Conservation (phyloP, 35 echinoderm and acorn worm species). For the Ophiothrix spiculata region DNA sequence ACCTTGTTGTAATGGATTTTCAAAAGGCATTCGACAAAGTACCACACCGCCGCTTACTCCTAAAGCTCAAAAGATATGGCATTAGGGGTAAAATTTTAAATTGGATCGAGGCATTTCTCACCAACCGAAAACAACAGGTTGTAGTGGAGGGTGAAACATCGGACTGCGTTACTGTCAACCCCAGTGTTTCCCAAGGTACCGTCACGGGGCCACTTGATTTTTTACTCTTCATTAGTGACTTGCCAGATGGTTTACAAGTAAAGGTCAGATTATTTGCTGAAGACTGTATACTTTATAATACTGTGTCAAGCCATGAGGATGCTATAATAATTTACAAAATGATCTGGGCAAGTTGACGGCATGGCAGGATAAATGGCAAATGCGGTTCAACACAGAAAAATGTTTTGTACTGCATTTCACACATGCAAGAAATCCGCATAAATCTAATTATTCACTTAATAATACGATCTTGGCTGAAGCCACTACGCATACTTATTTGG, state of each 20-base stretch:
- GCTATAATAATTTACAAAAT: conserved; percentile 23
- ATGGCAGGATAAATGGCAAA: conserved; percentile 47
- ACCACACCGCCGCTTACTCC: background rate
- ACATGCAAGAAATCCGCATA: background rate
- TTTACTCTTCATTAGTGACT: conserved; percentile 12
- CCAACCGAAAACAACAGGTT: background rate
- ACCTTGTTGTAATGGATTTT: no score
- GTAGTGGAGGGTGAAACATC: background rate
- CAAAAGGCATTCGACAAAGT: conserved; percentile 39
- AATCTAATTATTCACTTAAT: conserved; percentile 12
- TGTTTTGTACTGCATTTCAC: conserved; percentile 18
- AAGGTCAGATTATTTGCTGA: conserved; percentile 35
- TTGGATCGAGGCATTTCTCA: conserved; percentile 23
- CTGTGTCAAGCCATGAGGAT: background rate
- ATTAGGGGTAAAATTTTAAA: conserved; percentile 8
- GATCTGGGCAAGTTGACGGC: conserved; percentile 28
- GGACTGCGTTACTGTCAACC: background rate
- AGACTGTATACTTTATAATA: conserved; percentile 26
- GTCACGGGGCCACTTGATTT: conserved; percentile 6
- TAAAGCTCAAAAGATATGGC: background rate
- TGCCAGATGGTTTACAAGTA: background rate
- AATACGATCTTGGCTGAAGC: background rate
- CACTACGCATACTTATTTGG: conserved; percentile 18
- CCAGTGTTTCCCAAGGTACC: conserved; percentile 14
- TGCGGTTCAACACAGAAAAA: conserved; percentile 45